Conservation (phyloP, 1,140 invertebrate genomes). For the Lasioglossum albipes region DNA sequence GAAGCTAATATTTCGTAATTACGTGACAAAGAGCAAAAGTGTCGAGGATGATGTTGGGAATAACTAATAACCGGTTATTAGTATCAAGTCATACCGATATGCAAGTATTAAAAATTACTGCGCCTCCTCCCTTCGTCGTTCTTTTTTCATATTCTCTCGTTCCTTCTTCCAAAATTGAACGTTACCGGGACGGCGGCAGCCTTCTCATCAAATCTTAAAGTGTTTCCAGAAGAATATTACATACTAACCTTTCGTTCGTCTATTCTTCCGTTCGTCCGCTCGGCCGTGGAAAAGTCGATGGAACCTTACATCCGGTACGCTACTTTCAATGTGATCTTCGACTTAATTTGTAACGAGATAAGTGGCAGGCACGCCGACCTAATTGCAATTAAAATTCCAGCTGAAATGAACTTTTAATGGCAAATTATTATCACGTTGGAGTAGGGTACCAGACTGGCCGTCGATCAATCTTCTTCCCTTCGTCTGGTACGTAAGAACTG, state of each 20-base stretch:
- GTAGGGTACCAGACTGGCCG: too few species aligned
- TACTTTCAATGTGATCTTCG: slow-evolving; percentile 20
- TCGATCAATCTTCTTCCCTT: too few species aligned
- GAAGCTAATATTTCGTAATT: slow-evolving; percentile 32
- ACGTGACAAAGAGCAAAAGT: slow-evolving; percentile 10
- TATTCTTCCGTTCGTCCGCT: too few species aligned
- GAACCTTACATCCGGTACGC: neutral
- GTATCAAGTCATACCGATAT: slow-evolving; percentile 7
- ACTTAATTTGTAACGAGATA: slow-evolving; percentile 41
- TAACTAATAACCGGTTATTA: slow-evolving; percentile 40
- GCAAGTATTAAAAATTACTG: slow-evolving; percentile 23
- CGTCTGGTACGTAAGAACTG: too few species aligned
- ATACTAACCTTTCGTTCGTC: neutral
- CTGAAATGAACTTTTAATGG: slow-evolving; percentile 47
- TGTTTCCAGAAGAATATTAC: neutral
- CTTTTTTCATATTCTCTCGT: neutral
- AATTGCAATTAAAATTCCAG: slow-evolving; percentile 46
- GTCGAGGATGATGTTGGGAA: neutral
- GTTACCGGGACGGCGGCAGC: neutral
- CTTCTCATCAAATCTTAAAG: slow-evolving; percentile 9
- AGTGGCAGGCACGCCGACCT: slow-evolving; percentile 23
- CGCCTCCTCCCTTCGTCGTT: neutral
- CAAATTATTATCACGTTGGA: slow-evolving; percentile 26
- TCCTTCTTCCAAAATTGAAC: slow-evolving; percentile 6
- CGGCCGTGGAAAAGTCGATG: neutral